A percentile compares a stretch with the other conserved stretches of the same genome.
These are phyloP conservation scores for Pecten maximus DNA, from an alignment of 2,888 invertebrate species.

Conservation along the genomic window DNA sequence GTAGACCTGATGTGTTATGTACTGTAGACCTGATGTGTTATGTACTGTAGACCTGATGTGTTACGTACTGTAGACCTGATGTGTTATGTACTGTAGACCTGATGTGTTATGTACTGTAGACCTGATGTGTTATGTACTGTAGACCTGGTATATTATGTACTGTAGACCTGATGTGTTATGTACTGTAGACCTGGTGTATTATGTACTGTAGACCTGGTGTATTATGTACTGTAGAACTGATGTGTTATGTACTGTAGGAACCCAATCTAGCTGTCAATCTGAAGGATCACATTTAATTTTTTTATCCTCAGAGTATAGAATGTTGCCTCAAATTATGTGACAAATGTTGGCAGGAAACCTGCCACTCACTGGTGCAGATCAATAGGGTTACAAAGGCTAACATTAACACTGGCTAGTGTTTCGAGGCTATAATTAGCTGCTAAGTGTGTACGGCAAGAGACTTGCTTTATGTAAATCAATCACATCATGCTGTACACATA, in stretches of 20 bases:
- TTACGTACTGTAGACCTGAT: neutral
- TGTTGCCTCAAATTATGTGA: neutral
- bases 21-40: too few relatives aligned
- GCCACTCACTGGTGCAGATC: neutral
- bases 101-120: neutral
- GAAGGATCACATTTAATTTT: neutral
- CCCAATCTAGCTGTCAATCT: neutral
- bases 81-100: neutral
- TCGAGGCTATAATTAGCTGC: neutral
- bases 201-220: neutral
- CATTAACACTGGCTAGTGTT: slow-evolving; percentile 24
- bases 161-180: neutral
- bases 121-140: neutral
- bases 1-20: too few relatives aligned
- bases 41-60: too few relatives aligned
- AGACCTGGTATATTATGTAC: neutral
- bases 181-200: neutral
- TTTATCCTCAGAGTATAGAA: neutral
- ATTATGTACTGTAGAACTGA: neutral
- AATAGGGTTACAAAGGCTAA: neutral
- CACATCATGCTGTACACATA: slow-evolving; percentile 9
- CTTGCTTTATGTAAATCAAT: neutral
- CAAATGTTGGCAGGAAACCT: slow-evolving; percentile 27
- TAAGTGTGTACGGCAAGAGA: slow-evolving; percentile 20
- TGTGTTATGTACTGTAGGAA: neutral